phyloP scores from a whole-genome alignment of 2,797 vertebrate species.

The Petrocephalus schoutedeni region DNA sequence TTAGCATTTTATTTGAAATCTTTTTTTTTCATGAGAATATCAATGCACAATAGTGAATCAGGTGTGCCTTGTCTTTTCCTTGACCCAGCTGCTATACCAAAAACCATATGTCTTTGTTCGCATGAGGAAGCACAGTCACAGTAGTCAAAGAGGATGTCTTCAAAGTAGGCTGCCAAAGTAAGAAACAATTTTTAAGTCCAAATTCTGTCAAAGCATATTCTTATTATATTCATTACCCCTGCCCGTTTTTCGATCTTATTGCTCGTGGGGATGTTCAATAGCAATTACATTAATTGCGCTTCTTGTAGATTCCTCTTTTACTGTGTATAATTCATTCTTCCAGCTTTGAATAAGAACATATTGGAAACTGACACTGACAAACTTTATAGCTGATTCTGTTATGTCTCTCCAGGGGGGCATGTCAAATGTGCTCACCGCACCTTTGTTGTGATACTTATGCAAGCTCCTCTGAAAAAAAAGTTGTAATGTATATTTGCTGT shows the following conservation, averaged over 20 bases:
- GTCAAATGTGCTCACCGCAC: not conserved
- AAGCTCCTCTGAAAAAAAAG: not conserved
- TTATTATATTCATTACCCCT: not conserved
- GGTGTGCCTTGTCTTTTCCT: not conserved
- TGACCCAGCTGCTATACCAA: not conserved
- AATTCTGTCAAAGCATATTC: not conserved
- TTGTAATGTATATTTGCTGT: not conserved
- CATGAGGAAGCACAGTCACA: not conserved
- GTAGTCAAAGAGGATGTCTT: not conserved
- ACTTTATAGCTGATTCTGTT: slow-evolving; percentile 8
- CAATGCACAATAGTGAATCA: not conserved
- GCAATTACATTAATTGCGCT: not conserved
- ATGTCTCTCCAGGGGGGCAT: not conserved
- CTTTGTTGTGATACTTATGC: not conserved
- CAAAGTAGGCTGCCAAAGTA: not conserved
- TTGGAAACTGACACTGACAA: not conserved
- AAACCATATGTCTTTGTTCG: not conserved
- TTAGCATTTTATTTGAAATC: not conserved
- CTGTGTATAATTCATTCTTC: not conserved
- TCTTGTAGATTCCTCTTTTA: not conserved
- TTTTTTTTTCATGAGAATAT: not conserved
- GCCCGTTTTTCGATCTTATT: not conserved
- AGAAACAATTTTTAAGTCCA: not conserved
- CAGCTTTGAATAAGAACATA: not conserved
- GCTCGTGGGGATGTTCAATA: not conserved